A percentile compares a stretch with the other conserved stretches of the same genome.
Evolutionary conservation across 2,888 invertebrate species (phyloP).

Genomic region (Smittia sp.): DNA sequence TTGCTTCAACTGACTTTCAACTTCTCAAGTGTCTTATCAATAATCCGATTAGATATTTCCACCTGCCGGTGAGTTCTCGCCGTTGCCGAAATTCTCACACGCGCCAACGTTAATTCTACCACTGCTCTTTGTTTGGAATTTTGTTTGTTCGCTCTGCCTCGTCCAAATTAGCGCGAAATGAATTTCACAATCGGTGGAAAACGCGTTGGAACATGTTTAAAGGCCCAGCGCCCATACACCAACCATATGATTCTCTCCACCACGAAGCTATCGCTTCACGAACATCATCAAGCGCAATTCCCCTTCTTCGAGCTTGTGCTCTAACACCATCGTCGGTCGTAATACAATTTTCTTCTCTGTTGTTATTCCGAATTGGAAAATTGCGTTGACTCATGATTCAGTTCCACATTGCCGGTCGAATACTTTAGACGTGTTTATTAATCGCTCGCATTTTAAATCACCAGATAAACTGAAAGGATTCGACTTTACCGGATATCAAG

Average conservation of each 20-base stretch:
- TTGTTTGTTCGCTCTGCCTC: not conserved
- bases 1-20: no score
- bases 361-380: constrained; percentile 10
- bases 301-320: not conserved
- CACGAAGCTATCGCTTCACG: not conserved
- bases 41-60: not conserved
- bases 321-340: not conserved
- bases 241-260: not conserved
- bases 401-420: constrained; percentile 18
- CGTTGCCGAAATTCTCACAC: no score
- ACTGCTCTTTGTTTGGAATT: no score
- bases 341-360: constrained; percentile 8
- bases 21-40: not conserved
- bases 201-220: constrained; percentile 15
- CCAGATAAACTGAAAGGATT: constrained; percentile 31
- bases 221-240: not conserved
- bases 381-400: constrained; percentile 21
- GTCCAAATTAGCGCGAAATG: not conserved
- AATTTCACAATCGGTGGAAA: constrained; percentile 2
- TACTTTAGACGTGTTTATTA: not conserved
- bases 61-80: no score
- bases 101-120: no score
- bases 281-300: not conserved
- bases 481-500: constrained; percentile 17
- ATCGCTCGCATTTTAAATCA: constrained; percentile 9